Conservation (phyloP, 2,888 invertebrate species). For the Chloroclystis v-ata region DNA sequence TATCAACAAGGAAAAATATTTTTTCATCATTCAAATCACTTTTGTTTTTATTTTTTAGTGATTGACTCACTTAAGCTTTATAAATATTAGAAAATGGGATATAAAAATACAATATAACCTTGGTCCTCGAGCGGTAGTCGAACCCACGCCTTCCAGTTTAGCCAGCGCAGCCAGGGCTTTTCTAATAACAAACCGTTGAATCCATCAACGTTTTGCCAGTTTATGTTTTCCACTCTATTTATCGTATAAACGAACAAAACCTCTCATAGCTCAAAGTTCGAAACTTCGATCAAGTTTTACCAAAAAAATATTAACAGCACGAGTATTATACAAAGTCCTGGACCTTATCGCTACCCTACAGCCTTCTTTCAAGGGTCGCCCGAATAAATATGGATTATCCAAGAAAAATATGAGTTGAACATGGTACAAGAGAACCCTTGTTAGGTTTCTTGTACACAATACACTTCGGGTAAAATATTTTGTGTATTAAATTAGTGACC, state of each 20-base stretch:
- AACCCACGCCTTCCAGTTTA: too few relatives aligned
- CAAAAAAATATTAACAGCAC: slow-evolving; percentile 51
- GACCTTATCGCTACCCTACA: slow-evolving; percentile 51
- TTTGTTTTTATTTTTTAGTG: too few relatives aligned
- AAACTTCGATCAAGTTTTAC: slow-evolving; percentile 30
- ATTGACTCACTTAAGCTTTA: too few relatives aligned
- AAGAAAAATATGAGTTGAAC: slow-evolving; percentile 58
- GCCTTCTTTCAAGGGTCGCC: slow-evolving; percentile 57
- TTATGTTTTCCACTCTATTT: too few relatives aligned
- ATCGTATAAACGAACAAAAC: slow-evolving; percentile 18
- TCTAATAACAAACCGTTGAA: too few relatives aligned
- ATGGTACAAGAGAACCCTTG: slow-evolving; percentile 46
- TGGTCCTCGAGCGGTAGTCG: too few relatives aligned
- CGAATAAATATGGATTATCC: slow-evolving; percentile 71
- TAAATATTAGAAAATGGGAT: too few relatives aligned
- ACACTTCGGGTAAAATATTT: slow-evolving; percentile 3
- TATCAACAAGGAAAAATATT: too few relatives aligned
- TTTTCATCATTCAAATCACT: too few relatives aligned
- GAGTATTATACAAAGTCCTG: slow-evolving; percentile 45
- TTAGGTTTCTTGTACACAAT: slow-evolving; percentile 20
- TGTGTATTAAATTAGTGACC: slow-evolving; percentile 5
- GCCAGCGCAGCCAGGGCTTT: too few relatives aligned
- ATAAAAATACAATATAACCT: too few relatives aligned
- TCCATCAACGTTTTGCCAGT: too few relatives aligned
- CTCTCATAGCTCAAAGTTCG: slow-evolving; percentile 18